A percentile compares a stretch with the other conserved stretches of the same genome.
These are phyloP conservation scores for Ptychobarbus kaznakovi DNA, from an alignment of 2,797 vertebrate species.

Conservation along the genomic window DNA sequence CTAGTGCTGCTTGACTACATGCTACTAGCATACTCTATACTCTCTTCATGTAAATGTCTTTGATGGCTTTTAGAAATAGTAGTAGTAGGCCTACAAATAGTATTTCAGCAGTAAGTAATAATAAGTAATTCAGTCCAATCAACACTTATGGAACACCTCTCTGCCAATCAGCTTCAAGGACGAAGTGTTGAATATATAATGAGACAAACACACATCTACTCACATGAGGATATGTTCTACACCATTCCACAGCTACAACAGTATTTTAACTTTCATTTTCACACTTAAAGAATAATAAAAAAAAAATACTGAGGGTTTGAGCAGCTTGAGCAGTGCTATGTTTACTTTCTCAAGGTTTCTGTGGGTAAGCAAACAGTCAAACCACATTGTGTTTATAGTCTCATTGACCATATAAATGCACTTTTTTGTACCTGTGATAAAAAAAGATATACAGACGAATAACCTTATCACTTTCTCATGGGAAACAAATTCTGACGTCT, in stretches of 20 bases:
- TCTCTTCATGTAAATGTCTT: background rate
- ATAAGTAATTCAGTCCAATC: too few relatives aligned
- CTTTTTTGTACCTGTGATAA: background rate
- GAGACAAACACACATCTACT: too few relatives aligned
- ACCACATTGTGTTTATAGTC: background rate
- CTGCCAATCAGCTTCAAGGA: too few relatives aligned
- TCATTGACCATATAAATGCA: background rate
- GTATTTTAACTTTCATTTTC: background rate
- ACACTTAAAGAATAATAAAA: background rate
- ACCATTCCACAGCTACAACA: background rate
- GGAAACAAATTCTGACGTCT: background rate
- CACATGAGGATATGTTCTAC: background rate
- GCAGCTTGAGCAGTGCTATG: background rate
- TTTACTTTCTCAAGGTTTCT: background rate
- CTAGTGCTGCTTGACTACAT: background rate
- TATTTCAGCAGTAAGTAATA: too few relatives aligned
- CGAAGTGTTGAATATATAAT: too few relatives aligned
- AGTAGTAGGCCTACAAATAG: too few relatives aligned
- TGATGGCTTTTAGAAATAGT: too few relatives aligned
- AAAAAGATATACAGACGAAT: background rate
- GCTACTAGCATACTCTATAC: background rate
- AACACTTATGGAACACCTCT: too few relatives aligned
- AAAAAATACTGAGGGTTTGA: background rate
- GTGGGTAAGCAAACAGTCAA: background rate
- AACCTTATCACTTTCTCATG: background rate